Evolutionary conservation across 2,113 vertebrate genomes (phyloP).

Genomic region (Meles meles): DNA sequence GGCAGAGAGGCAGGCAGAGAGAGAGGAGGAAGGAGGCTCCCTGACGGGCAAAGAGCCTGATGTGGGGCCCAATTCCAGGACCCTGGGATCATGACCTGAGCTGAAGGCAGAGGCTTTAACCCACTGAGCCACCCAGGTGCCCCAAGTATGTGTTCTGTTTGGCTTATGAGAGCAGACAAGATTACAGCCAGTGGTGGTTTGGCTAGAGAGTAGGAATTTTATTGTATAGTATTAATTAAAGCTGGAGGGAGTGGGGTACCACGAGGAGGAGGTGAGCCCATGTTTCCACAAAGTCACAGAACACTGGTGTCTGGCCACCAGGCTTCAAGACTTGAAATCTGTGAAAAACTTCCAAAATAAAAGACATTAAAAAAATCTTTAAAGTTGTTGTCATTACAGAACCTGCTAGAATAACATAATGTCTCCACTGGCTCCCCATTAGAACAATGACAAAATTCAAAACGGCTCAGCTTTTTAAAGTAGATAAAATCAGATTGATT

Average conservation of each 20-base stretch:
- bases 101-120: no score
- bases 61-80: no score
- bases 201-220: constrained; percentile 50
- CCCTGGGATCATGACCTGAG: no score
- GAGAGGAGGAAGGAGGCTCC: no score
- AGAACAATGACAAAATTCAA: constrained; percentile 47
- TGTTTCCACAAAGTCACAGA: constrained; percentile 42
- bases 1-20: no score
- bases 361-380: constrained; percentile 20
- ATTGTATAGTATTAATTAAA: constrained; percentile 66
- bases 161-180: constrained; percentile 66
- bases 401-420: constrained; percentile 9
- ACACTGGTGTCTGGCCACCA: constrained; percentile 42
- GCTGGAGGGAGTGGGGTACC: neutral
- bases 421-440: neutral
- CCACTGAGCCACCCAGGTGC: no score
- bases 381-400: constrained; percentile 39
- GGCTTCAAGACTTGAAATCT: constrained; percentile 48
- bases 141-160: constrained; percentile 57
- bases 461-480: constrained; percentile 38
- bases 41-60: no score
- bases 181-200: constrained; percentile 59
- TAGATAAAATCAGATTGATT: constrained; percentile 58
- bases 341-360: constrained; percentile 51
- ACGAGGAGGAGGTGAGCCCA: constrained; percentile 18